Conservation (phyloP, 2,113 vertebrate genomes). For the Sylvilagus bachmani region DNA sequence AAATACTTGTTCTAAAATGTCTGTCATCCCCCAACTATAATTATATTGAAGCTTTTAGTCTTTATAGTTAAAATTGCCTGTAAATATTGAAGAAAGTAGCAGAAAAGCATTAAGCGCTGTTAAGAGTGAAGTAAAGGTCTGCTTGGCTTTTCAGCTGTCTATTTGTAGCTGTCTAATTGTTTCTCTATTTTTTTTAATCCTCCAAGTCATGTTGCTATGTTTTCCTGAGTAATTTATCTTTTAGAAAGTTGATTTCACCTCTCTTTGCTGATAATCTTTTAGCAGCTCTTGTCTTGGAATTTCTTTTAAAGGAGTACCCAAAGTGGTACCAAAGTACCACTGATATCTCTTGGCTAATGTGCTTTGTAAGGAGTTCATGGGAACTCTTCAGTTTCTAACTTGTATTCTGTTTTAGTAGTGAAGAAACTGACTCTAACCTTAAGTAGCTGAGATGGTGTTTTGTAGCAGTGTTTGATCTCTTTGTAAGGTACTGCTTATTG, state of each 20-base stretch:
- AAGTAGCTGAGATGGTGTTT: not conserved
- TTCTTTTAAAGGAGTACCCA: not conserved
- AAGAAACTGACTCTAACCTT: not conserved
- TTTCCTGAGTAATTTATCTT: slow-evolving; percentile 42
- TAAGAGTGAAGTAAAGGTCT: not conserved
- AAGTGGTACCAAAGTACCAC: no score
- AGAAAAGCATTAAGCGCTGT: not conserved
- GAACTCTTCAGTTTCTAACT: not conserved
- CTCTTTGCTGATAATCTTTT: not conserved
- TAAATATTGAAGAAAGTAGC: not conserved
- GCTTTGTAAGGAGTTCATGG: not conserved
- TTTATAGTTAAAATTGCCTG: not conserved
- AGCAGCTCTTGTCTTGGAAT: not conserved
- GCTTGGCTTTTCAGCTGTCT: not conserved
- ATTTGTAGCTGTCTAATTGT: not conserved
- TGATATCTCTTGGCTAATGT: not conserved
- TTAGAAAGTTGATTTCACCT: not conserved
- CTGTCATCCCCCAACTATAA: not conserved
- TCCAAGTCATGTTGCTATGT: not conserved
- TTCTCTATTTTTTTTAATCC: not conserved
- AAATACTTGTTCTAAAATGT: slow-evolving; percentile 8
- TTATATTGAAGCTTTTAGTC: not conserved
- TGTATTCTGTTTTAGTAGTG: not conserved
- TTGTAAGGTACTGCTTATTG: not conserved
- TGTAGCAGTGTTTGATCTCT: not conserved